These are phyloP conservation scores for Malurus melanocephalus DNA, from an alignment of 2,113 vertebrate species.

Conservation along the genomic window DNA sequence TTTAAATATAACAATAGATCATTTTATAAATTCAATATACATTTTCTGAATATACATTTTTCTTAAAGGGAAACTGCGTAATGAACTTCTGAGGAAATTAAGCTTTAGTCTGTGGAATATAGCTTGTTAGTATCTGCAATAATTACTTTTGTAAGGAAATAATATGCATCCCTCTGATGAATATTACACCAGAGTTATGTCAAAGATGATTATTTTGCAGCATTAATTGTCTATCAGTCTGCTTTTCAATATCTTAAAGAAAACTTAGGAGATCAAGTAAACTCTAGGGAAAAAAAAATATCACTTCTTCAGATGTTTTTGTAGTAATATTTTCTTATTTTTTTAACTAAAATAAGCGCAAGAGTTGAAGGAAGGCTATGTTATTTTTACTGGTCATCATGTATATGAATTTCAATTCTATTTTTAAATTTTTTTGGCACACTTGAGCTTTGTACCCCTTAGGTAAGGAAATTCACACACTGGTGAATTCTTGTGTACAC, in stretches of 20 bases:
- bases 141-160: background rate
- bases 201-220: background rate
- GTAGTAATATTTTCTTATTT: background rate
- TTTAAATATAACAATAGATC: background rate
- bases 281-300: background rate
- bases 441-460: background rate
- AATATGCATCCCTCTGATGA: background rate
- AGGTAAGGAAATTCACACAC: background rate
- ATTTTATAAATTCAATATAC: background rate
- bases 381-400: background rate
- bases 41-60: background rate
- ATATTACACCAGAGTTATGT: background rate
- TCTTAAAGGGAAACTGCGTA: background rate
- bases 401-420: background rate
- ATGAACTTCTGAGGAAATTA: background rate
- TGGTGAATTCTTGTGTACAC: background rate
- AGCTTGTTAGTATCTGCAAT: background rate
- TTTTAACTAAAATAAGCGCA: background rate
- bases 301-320: background rate
- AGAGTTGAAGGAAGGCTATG: background rate
- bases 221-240: background rate
- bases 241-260: background rate
- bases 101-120: background rate
- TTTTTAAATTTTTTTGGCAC: background rate
- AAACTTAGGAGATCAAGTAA: background rate